Evolutionary conservation across 2,113 vertebrate genomes (phyloP).

Genomic region (Heloderma charlesbogerti): DNA sequence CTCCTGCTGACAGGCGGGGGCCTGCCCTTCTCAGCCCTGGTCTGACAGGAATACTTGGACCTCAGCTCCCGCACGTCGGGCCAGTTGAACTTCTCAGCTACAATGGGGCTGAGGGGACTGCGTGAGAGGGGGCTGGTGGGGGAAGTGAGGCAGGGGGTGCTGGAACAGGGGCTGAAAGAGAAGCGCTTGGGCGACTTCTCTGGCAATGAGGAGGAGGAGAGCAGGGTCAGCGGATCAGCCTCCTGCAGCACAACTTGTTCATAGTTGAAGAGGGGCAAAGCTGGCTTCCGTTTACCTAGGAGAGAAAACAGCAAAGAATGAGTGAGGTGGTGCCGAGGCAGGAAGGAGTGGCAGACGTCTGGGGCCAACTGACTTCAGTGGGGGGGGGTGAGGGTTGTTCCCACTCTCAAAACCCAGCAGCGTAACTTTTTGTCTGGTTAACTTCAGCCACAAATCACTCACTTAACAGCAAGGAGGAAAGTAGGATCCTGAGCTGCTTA

Average conservation of each 20-base stretch:
- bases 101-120: constrained; percentile 78
- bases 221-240: constrained; percentile 33
- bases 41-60: constrained; percentile 79
- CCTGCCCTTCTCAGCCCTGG: constrained; percentile 35
- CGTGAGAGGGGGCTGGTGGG: constrained; percentile 40
- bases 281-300: constrained; percentile 78
- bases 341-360: neutral
- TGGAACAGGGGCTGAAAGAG: constrained; percentile 62
- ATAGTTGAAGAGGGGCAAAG: constrained; percentile 62
- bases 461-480: neutral
- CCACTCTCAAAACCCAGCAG: neutral
- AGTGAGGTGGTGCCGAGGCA: neutral
- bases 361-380: neutral
- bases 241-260: constrained; percentile 76
- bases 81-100: constrained; percentile 85
- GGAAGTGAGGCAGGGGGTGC: constrained; percentile 33
- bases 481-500: neutral
- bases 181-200: constrained; percentile 47
- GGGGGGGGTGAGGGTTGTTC: no score
- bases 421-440: no score
- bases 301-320: neutral
- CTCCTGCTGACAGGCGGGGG: constrained; percentile 66
- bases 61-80: constrained; percentile 89
- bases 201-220: neutral
- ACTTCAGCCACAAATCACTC: neutral